phyloP scores from a whole-genome alignment of 2,888 invertebrate species.

The Tetrapedia diversipes region DNA sequence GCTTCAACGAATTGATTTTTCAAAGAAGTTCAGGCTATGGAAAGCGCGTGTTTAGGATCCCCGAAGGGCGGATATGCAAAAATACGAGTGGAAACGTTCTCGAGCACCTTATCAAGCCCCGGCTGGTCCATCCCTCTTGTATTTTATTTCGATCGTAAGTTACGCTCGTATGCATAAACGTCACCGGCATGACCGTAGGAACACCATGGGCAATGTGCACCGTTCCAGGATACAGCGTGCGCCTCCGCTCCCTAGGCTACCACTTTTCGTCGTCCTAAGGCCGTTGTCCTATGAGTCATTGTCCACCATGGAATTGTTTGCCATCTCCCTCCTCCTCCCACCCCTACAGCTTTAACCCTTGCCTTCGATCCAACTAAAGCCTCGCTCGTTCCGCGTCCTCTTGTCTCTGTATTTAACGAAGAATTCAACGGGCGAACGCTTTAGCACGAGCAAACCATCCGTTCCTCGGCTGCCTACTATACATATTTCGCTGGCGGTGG shows the following conservation, averaged over 20 bases:
- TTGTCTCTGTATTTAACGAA: slow-evolving; percentile 37
- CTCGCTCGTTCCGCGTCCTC: slow-evolving; percentile 19
- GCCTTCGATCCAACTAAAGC: not conserved
- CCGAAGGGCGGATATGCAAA: not conserved
- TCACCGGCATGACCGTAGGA: slow-evolving; percentile 15
- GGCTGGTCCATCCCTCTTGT: slow-evolving; percentile 33
- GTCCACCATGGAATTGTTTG: slow-evolving; percentile 53
- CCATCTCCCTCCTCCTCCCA: slow-evolving; percentile 1
- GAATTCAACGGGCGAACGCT: slow-evolving; percentile 8
- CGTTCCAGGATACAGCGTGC: slow-evolving; percentile 1
- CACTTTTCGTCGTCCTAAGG: slow-evolving; percentile 59
- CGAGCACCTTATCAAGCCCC: slow-evolving; percentile 37
- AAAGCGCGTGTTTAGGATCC: no score
- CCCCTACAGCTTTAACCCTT: slow-evolving; percentile 27
- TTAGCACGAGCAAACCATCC: not conserved
- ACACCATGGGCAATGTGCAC: not conserved
- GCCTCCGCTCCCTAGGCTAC: slow-evolving; percentile 49
- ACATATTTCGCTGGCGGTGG: not conserved
- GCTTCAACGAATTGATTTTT: no score
- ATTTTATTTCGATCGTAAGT: slow-evolving; percentile 50
- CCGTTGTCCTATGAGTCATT: slow-evolving; percentile 64
- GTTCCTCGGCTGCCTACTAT: not conserved
- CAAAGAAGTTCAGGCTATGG: no score
- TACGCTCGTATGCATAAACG: slow-evolving; percentile 46
- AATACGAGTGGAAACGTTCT: slow-evolving; percentile 19